Evolutionary conservation across 23 tunicate species (phyloP), one percentile per base, ranked within the genome.

Genomic region (Corella eumyota): DNA sequence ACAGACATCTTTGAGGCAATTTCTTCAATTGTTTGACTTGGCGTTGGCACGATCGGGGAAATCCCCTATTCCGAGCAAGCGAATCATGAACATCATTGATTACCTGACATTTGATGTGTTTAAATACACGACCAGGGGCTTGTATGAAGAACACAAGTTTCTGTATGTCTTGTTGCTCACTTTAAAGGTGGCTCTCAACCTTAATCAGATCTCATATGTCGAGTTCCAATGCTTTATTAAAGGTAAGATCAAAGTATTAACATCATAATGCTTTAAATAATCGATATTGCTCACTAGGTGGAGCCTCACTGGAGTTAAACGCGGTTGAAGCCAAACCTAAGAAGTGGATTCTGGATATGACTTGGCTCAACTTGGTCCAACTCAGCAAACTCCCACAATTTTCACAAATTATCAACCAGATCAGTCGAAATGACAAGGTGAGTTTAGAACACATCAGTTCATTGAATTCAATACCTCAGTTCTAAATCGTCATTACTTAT

Each of bases 281-380:
- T 9, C 15, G 48, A 9, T 40, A 40, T 40, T 40, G 15, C 20
- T 50, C 50, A n/a, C 15, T 37, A 90, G 90, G 99, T 60, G 99
- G 99, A 20, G 99, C 99, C 1, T 76, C 87, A 35, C 61, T 92
- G 81, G 99, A 92, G 56, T 52, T 92, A 62, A 92, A 92, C 40
- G 85, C 99, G 21, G 92, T 78, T 33, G 93, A 92, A 34, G 87
- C 93, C 21, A 92, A 92, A 60, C 99, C 99, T 47, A 92, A 83
- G 72, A 92, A 92, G 69, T 92, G 99, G 99, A 92, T 92, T 62
- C 71, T 65, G 21, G 99, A 92, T 57, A 76, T 86, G 81, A 83
- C 93, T 20, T 92, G 99, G 99, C 75, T 92, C 34, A 92, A 92
- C 44, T 38, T 92, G 32, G 99, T 92, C 19, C 99, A 92, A 64